Base-by-base conservation (phyloP, 23 tunicate genomes). In the Pegea sp. region DNA sequence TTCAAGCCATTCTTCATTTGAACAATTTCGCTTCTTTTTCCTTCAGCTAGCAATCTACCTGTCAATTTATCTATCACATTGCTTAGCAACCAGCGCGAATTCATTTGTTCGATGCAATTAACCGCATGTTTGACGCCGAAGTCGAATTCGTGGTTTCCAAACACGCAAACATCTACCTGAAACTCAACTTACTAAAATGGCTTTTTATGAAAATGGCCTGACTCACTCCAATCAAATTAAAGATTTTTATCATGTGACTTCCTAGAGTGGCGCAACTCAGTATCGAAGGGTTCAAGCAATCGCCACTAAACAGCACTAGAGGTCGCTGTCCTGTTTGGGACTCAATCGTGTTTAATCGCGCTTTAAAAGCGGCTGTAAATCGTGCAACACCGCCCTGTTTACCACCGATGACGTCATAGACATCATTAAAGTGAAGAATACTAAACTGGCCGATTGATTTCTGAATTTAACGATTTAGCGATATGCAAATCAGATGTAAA, bases 71-170 rank as follows among this genome's bases (percentile, higher is more conserved):
- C 96, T 11, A 46, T 58, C 16, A 75, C 76, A 55, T 86, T 86
- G 57, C 76, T 61, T 26, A 74, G 81, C 68, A 86, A 74, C 96
- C 96, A 86, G 19, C 50, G 60, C 1, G 67, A 68, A 5, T 48
- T 58, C 96, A 86, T 86, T 20, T 57, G 32, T n/a, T 57, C 13
- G 4, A 59, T 42, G 54, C 75, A 67, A 7, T 51, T 53, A 8
- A 31, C 60, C 11, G 81, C 77, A 49, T 74, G 81, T 26, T 68
- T 76, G 5, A 76, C 75, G 3, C 96, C 96, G 63, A 74, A 86
- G 44, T 86, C 96, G 31, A 86, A 86, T 43, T 86, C 96, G 62
- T 86, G 96, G 52, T 86, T 86, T 29, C 96, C 96, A 52, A 74
- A 74, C 7, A 75, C 96, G 16, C 86, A 71, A 7, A 75, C 77